Evolutionary conservation across 2,113 vertebrate genomes (phyloP).

Genomic region (Equus quagga): DNA sequence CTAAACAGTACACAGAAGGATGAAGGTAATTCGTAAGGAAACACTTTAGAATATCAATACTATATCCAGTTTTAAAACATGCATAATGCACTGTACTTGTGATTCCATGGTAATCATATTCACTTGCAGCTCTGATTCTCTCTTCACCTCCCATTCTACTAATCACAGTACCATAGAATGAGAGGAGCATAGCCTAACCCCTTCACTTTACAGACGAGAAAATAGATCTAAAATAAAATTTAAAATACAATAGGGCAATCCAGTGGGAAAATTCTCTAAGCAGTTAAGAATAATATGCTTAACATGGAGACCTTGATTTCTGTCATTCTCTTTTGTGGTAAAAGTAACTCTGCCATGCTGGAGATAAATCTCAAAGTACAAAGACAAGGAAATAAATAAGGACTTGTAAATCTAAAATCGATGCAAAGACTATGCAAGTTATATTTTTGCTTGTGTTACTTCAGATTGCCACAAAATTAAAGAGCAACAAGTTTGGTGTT

Average conservation of each 20-base stretch:
- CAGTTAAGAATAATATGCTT: conserved; percentile 73
- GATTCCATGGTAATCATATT: conserved; percentile 65
- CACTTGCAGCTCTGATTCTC: conserved; percentile 52
- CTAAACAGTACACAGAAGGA: conserved; percentile 62
- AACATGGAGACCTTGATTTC: conserved; percentile 73
- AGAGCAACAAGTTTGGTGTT: not conserved
- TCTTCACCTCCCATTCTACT: conserved; percentile 66
- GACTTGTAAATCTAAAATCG: not conserved
- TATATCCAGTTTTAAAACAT: conserved; percentile 75
- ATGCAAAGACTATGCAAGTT: not conserved
- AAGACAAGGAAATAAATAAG: conserved; percentile 66
- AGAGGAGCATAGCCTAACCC: conserved; percentile 50
- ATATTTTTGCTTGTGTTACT: not conserved
- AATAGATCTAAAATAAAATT: conserved; percentile 82
- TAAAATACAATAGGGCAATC: conserved; percentile 79
- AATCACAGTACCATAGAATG: conserved; percentile 59
- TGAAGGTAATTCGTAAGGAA: conserved; percentile 74
- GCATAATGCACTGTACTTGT: conserved; percentile 54
- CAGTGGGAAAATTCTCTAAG: conserved; percentile 74
- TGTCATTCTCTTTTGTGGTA: conserved; percentile 69
- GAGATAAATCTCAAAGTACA: conserved; percentile 50
- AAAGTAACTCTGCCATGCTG: conserved; percentile 45
- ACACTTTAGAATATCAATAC: conserved; percentile 76
- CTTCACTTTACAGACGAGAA: conserved; percentile 63
- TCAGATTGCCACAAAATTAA: not conserved